Evolutionary conservation across 2,113 vertebrate species (phyloP).

Genomic region (Asarcornis scutulata): DNA sequence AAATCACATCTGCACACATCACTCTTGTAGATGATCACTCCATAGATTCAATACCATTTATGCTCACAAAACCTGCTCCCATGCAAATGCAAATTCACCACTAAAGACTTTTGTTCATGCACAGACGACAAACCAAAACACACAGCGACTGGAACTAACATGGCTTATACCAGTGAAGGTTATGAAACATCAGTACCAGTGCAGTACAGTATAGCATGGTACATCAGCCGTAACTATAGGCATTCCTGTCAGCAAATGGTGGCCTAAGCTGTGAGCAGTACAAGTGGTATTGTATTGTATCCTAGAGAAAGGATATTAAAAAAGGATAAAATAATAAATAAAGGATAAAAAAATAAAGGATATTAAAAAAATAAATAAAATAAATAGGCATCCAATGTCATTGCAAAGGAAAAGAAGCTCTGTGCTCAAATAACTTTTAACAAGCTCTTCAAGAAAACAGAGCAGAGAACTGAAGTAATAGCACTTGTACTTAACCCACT

Average conservation of each 20-base stretch:
- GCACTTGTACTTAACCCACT: not conserved
- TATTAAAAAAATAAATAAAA: not conserved
- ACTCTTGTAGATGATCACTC: fast-evolving
- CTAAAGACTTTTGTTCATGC: not conserved
- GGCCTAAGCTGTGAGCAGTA: not conserved
- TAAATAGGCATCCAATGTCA: not conserved
- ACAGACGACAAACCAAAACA: not conserved
- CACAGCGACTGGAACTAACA: not conserved
- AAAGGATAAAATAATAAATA: not conserved
- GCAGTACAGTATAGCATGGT: not conserved
- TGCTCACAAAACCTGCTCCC: not conserved
- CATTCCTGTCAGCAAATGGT: not conserved
- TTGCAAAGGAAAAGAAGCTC: not conserved
- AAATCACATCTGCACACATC: fast-evolving
- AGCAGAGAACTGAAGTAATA: not conserved
- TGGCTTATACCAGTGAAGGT: not conserved
- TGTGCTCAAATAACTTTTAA: not conserved
- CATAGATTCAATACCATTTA: not conserved
- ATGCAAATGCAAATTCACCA: not conserved
- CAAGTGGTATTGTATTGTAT: not conserved
- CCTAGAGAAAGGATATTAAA: not conserved
- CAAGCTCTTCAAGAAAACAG: not conserved
- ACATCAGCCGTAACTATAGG: not conserved
- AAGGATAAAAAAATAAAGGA: not conserved
- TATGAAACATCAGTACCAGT: not conserved